A percentile compares a stretch with the other conserved stretches of the same genome.
Conservation (phyloP, 2,797 vertebrate species). For the Urophycis tenuis region DNA sequence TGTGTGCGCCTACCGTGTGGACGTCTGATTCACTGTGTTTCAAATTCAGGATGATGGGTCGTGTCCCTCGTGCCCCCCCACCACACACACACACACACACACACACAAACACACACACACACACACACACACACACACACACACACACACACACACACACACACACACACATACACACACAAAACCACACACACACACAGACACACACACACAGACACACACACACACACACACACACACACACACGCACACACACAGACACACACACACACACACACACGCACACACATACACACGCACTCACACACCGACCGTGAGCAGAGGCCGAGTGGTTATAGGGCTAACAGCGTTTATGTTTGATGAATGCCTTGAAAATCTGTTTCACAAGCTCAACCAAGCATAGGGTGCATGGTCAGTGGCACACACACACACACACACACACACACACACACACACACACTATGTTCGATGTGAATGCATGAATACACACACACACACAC, state of each 20-base stretch:
- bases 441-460: slow-evolving; percentile 29
- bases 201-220: too few species aligned
- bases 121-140: slow-evolving; percentile 17
- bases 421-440: slow-evolving; percentile 28
- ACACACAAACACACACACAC: neutral
- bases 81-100: neutral
- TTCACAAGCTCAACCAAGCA: slow-evolving; percentile 30
- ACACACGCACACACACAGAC: too few species aligned
- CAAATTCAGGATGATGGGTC: slow-evolving; percentile 48
- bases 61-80: too few species aligned
- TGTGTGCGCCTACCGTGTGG: slow-evolving; percentile 29
- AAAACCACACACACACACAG: slow-evolving; percentile 18
- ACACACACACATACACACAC: neutral
- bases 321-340: neutral
- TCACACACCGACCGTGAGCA: slow-evolving; percentile 3
- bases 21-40: slow-evolving; percentile 41
- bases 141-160: neutral
- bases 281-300: slow-evolving; percentile 24
- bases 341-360: slow-evolving; percentile 35
- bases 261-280: too few species aligned
- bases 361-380: slow-evolving; percentile 34
- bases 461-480: slow-evolving; percentile 5
- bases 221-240: too few species aligned
- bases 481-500: neutral
- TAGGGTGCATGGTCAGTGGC: slow-evolving; percentile 29